Evolutionary conservation across 2,888 invertebrate species (phyloP), one percentile per base, ranked within the genome.

Genomic region (Calephelis perditalis): DNA sequence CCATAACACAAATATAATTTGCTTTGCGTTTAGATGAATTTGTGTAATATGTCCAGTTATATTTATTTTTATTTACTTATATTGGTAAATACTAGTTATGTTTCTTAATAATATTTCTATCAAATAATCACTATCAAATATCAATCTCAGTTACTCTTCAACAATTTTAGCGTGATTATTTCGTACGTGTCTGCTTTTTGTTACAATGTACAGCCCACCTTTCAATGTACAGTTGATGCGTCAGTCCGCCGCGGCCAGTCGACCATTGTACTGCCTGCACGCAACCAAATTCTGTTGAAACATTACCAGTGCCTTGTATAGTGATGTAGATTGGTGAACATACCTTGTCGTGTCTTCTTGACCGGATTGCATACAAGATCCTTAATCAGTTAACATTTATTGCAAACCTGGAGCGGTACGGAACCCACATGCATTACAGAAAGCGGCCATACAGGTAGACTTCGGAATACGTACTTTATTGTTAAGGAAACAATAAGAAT

Each of bases 351-450:
- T 65, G 63, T 63, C 10, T 64, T 59, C 0, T 61, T 72, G 68
- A 62, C 47, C 56, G 72, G 73, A 76, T 69, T 72, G 73, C 68
- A 73, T 49, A 71, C 67, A 68, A 70, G 67, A 65, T 71, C 72
- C 75, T 72, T 71, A 71, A 77, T 71, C 61, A 64, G 73, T 73
- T 73, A 68, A 70, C 57, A 70, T 76, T 81, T 74, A 70, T 77
- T 74, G 84, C 76, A 81, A 89, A 87, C 80, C 90, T 90, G 90
- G 90, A 90, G 88, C 87, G 84, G 70, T 82, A 88, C 80, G 82
- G 81, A 78, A 77, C 81, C 80, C 82, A 87, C 85, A 90, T 90
- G 90, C 88, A 90, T 89, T 89, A 90, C 87, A 86, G 89, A 82
- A 90, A 88, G 81, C 86, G 88, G 71, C 88, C 90, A 68, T 83